These are phyloP conservation scores for Rhopalosiphum maidis DNA, from an alignment of 1,140 invertebrate species.

Conservation along the genomic window DNA sequence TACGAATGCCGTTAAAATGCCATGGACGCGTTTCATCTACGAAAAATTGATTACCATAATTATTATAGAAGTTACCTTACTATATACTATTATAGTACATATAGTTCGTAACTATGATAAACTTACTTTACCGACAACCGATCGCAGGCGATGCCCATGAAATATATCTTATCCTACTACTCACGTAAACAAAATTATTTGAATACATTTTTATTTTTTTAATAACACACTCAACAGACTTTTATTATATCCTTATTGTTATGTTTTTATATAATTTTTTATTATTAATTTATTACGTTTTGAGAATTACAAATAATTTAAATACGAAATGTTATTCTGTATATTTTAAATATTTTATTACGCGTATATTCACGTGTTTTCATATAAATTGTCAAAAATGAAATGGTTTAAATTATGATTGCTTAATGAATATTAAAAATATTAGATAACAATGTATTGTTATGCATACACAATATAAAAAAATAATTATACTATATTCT, in stretches of 20 bases:
- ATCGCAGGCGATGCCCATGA: not conserved
- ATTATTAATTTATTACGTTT: not conserved
- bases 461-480: too few species aligned
- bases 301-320: not conserved
- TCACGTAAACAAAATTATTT: not conserved
- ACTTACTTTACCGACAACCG: not conserved
- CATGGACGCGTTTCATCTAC: not conserved
- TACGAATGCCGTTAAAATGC: not conserved
- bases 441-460: too few species aligned
- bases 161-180: not conserved
- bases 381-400: too few species aligned
- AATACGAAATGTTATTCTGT: too few species aligned
- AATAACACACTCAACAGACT: not conserved
- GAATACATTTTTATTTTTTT: not conserved
- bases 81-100: not conserved
- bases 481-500: too few species aligned
- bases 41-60: not conserved
- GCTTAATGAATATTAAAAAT: too few species aligned
- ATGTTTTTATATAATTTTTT: too few species aligned
- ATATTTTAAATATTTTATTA: too few species aligned
- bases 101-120: too few species aligned
- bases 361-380: too few species aligned
- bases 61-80: not conserved
- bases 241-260: not conserved
- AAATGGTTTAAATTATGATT: too few species aligned